Evolutionary conservation across 2,888 invertebrate genomes (phyloP), one percentile per base, ranked within the genome.

Genomic region (Callimorpha dominula): DNA sequence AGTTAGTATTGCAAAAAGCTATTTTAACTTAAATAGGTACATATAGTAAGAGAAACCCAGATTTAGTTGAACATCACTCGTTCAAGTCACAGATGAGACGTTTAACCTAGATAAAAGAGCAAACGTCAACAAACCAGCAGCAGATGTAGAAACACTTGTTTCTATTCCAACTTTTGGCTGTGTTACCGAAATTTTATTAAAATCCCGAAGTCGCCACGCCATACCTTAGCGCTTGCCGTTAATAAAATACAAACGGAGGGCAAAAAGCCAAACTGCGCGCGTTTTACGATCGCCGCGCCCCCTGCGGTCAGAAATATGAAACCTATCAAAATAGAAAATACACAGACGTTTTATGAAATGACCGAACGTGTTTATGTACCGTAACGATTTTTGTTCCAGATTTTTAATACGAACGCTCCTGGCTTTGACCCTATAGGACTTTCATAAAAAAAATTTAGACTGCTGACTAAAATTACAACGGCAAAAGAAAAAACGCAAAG

Each of bases 271-370:
- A 92, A 85, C 87, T 78, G 82, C 79, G 84, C 84, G 80, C 81
- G 82, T 81, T 92, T 90, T 90, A 90, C 88, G 90, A 88, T 73
- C 78, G 69, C 71, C 73, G 77, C 85, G 83, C 90, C 90, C 92
- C 89, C 92, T 83, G 89, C 88, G 87, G 90, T 85, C 91, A 89
- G 87, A 91, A 88, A 90, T 92, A 92, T 93, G 89, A 89, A 91
- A 92, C 90, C 89, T 91, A 90, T 91, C 91, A 89, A 88, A 90
- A 89, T 87, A 87, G 87, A 89, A 88, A 87, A 88, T 83, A 87
- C 86, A 85, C 85, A 85, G 86, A 86, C 87, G 86, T 86, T 88
- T 88, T 89, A 88, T 86, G 86, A 85, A 90, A 90, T 91, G 88
- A 88, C 89, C 89, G 83, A 79, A 81, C 79, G 85, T 88, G 87